phyloP scores from a whole-genome alignment of 2,113 vertebrate genomes.

The Pelvicachromis taeniatus region DNA sequence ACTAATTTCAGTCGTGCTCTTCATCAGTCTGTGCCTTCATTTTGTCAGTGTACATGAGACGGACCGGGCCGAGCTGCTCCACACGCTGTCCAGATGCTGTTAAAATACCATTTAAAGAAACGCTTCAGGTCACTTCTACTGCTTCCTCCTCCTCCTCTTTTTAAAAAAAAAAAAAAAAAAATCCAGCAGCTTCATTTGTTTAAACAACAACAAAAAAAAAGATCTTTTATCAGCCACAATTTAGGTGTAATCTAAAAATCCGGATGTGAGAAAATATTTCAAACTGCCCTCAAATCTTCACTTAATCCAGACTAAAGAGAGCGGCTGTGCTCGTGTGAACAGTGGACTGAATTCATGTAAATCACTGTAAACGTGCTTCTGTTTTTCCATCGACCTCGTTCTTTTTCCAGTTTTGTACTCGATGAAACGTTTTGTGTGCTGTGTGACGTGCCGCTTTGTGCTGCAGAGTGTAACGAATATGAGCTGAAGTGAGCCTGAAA shows the following conservation, averaged over 20 bases:
- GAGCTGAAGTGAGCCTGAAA: constrained; percentile 44
- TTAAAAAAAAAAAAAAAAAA: too few relatives aligned
- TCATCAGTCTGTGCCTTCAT: constrained; percentile 71
- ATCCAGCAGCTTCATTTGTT: neutral
- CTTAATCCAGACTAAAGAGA: neutral
- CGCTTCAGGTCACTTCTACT: neutral
- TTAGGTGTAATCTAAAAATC: neutral
- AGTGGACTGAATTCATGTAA: constrained; percentile 52
- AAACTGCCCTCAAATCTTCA: neutral
- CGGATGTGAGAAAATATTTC: constrained; percentile 3
- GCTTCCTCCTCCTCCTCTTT: neutral
- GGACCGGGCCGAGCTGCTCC: neutral
- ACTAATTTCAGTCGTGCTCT: constrained; percentile 43
- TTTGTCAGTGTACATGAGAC: constrained; percentile 33
- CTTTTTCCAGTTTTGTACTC: constrained; percentile 63
- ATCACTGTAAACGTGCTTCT: constrained; percentile 67
- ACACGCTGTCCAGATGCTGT: neutral
- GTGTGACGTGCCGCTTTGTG: constrained; percentile 39
- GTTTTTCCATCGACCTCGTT: constrained; percentile 48
- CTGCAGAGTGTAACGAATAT: constrained; percentile 48
- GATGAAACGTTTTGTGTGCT: constrained; percentile 42
- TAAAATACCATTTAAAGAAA: neutral
- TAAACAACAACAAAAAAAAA: neutral
- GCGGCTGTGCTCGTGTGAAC: constrained; percentile 12
- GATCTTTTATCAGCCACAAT: neutral